Evolutionary conservation across 2,888 invertebrate species (phyloP), one percentile per base, ranked within the genome.

Genomic region (Trachelus tabidus): DNA sequence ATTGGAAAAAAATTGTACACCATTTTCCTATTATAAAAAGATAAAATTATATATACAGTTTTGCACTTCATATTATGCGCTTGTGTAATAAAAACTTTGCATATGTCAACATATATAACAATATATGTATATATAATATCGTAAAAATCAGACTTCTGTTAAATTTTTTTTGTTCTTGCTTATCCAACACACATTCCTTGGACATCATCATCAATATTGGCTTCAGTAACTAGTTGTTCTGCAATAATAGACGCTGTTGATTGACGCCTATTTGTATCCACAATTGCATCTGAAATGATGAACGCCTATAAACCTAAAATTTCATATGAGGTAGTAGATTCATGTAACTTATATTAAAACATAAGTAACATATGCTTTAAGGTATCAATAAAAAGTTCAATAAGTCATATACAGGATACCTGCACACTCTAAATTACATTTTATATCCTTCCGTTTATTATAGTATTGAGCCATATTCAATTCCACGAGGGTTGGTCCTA

Each of bases 401-500:
- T 77, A 56, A 40, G 15, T 40, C 15, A 15, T 40, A 40, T 40
- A 69, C 69, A 33, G 69, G 4, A 12, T 85, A 91, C 91, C 90
- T 80, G 87, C 81, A 79, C 90, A 91, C 75, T 87, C 85, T 69
- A 85, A 83, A 74, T 90, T 85, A 76, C 91, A 91, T 73, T 85
- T 81, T n/a, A 83, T 77, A 11, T 86, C 79, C 34, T 77, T 40
- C 68, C 77, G 85, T 68, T 83, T 84, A 37, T 79, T 84, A 31
- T 81, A 73, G 15, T 92, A 91, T 82, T 92, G 93, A 84, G 91
- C 92, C 83, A 94, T 86, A 84, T 93, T 93, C 31, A 93, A 89
- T 87, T 93, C 92, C 90, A 93, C 91, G 37, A 93, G 92, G 75
- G 90, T 89, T 75, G 92, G 92, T 12, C 94, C 93, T 86, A 94